phyloP scores from a whole-genome alignment of 2,888 invertebrate genomes.

The Lysandra bellargus region DNA sequence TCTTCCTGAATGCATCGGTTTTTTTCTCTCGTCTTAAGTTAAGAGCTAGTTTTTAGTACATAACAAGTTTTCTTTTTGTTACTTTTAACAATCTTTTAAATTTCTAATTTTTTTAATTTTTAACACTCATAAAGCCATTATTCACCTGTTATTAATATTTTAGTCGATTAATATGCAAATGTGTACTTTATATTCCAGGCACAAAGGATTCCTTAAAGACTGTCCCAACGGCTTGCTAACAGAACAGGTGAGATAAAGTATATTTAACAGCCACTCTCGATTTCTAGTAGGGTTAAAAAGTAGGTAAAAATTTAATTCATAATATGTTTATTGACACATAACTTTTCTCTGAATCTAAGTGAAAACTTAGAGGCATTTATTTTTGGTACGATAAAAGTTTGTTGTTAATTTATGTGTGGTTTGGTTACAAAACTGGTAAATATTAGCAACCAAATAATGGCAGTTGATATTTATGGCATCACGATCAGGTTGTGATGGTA shows the following conservation, averaged over 20 bases:
- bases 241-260: conserved; percentile 85
- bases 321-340: no score
- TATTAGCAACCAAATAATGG: not conserved
- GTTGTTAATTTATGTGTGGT: no score
- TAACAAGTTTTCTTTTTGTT: no score
- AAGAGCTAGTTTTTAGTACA: no score
- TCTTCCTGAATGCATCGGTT: no score
- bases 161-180: not conserved
- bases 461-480: not conserved
- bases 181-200: conserved; percentile 82
- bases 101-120: no score
- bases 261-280: not conserved
- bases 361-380: no score
- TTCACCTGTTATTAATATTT: not conserved
- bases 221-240: conserved; percentile 97
- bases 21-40: no score
- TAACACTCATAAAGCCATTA: not conserved
- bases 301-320: no score
- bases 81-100: no score
- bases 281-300: not conserved
- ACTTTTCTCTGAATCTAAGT: no score
- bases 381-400: no score
- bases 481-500: not conserved
- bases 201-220: conserved; percentile 98
- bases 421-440: not conserved